These are phyloP conservation scores for Muscicapa comitata DNA, from an alignment of 2,797 vertebrate genomes.

Conservation along the genomic window DNA sequence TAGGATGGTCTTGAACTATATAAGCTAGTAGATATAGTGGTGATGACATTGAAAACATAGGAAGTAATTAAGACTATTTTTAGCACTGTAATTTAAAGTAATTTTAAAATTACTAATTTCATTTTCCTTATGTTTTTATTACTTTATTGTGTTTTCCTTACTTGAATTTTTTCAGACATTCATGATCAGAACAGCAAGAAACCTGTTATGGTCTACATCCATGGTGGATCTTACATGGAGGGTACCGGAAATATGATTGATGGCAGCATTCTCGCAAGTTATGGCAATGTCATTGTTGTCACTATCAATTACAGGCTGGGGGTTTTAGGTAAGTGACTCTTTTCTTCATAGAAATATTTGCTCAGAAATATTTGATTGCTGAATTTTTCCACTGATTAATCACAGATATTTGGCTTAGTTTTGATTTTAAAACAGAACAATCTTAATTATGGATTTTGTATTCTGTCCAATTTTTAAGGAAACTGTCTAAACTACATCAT, in stretches of 20 bases:
- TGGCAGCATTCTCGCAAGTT: constrained; percentile 93
- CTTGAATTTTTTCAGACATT: constrained; percentile 81
- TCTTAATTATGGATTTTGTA: not conserved
- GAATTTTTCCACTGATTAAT: not conserved
- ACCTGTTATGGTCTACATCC: constrained; percentile 97
- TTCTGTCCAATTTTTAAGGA: not conserved
- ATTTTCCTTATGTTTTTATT: not conserved
- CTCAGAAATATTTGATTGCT: not conserved
- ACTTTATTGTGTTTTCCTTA: constrained; percentile 56
- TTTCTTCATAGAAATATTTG: not conserved
- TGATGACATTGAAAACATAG: not conserved
- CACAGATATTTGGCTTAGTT: not conserved
- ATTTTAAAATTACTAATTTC: not conserved
- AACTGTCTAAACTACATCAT: not conserved
- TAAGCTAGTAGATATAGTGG: not conserved
- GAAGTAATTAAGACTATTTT: not conserved
- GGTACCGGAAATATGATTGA: constrained; percentile 95
- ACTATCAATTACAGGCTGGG: constrained; percentile 95
- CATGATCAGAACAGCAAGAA: constrained; percentile 90
- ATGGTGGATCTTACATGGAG: constrained; percentile 96
- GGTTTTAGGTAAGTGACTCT: constrained; percentile 85
- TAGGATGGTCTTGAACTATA: not conserved
- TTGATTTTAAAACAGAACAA: not conserved
- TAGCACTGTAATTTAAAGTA: not conserved
- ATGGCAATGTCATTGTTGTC: constrained; percentile 94